Evolutionary conservation across 2,888 invertebrate genomes (phyloP).

Genomic region (Caenorhabditis becei): DNA sequence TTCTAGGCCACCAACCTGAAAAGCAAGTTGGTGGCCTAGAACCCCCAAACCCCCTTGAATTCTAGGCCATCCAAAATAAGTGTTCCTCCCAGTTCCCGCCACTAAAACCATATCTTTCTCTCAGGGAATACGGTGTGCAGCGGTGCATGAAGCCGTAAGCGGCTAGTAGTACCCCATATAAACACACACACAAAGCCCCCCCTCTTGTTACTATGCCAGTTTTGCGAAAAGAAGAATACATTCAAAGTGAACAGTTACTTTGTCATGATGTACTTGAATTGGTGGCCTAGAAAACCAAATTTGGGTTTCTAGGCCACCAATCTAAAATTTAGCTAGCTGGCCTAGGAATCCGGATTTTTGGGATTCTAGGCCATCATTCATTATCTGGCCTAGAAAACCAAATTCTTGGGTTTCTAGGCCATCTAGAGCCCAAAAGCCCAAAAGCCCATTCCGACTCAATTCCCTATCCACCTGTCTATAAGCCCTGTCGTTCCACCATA

Average conservation of each 20-base stretch:
- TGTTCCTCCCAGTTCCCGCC: no score
- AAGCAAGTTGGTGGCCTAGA: no score
- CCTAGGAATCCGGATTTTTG: neutral
- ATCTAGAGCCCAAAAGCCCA: neutral
- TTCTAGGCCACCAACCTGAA: neutral
- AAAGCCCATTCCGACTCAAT: neutral
- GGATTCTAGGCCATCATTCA: slow-evolving; percentile 1
- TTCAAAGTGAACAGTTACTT: no score
- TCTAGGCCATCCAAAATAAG: neutral
- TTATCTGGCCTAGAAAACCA: neutral
- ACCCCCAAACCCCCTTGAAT: neutral
- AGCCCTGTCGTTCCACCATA: neutral
- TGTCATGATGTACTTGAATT: no score
- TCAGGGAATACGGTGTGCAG: slow-evolving; percentile 41
- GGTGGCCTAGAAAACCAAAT: no score
- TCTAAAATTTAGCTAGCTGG: no score
- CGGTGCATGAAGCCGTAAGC: slow-evolving; percentile 61
- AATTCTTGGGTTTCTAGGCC: neutral
- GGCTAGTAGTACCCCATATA: slow-evolving; percentile 22
- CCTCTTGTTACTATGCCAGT: neutral
- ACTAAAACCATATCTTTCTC: slow-evolving; percentile 9
- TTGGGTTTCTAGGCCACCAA: no score
- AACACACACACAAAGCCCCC: neutral
- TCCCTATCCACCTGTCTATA: neutral
- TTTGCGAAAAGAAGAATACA: no score